Evolutionary conservation across 2,113 vertebrate genomes (phyloP).

Genomic region (Condylura cristata): DNA sequence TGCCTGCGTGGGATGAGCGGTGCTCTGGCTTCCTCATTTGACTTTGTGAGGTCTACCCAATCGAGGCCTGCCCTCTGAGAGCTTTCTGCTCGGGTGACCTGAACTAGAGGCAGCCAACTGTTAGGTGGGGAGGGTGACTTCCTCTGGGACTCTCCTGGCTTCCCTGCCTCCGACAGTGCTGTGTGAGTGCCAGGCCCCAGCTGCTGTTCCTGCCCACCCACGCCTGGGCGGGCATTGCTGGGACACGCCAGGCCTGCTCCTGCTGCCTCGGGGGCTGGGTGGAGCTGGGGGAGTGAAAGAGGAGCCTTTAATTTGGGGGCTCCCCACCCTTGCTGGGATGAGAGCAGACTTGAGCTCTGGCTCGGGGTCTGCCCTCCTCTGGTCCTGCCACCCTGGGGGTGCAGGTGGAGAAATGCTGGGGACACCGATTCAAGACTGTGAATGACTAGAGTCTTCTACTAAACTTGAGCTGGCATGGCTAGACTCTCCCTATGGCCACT

Average conservation of each 20-base stretch:
- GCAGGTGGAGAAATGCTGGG: neutral
- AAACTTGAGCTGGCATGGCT: neutral
- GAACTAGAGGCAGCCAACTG: neutral
- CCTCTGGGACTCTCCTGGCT: constrained; percentile 67
- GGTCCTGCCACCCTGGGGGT: constrained; percentile 4
- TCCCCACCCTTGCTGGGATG: constrained; percentile 73
- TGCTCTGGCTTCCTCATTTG: constrained; percentile 31
- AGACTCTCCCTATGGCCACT: neutral
- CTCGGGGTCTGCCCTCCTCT: constrained; percentile 60
- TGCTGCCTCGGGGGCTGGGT: constrained; percentile 75
- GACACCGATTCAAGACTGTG: constrained; percentile 31
- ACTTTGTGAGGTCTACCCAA: neutral
- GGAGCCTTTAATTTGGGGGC: constrained; percentile 80
- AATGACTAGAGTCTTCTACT: constrained; percentile 32
- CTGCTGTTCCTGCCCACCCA: constrained; percentile 80
- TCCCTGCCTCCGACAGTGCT: constrained; percentile 60
- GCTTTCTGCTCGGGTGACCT: neutral
- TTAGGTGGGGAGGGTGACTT: constrained; percentile 54
- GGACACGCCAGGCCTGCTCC: constrained; percentile 78
- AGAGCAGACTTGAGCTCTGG: constrained; percentile 72
- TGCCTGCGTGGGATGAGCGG: constrained; percentile 28
- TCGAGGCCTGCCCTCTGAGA: neutral
- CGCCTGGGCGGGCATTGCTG: constrained; percentile 80
- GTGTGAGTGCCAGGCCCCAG: constrained; percentile 73
- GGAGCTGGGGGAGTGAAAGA: constrained; percentile 73